A percentile compares a stretch with the other conserved stretches of the same genome.
These are phyloP conservation scores for Anguilla rostrata DNA, from an alignment of 2,113 vertebrate genomes.

Conservation along the genomic window DNA sequence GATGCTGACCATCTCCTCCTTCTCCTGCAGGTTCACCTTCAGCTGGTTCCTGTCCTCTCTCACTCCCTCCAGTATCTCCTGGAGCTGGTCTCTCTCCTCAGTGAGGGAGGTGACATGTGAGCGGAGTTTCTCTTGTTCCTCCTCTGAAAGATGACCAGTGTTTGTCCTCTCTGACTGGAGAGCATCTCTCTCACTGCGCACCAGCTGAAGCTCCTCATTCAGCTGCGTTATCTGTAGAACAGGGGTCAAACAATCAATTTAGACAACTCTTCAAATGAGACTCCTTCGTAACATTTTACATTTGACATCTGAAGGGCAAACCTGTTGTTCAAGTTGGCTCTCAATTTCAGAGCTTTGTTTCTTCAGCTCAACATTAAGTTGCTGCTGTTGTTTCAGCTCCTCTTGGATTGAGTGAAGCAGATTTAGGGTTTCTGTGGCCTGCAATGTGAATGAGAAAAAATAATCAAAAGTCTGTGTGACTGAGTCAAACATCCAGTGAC, in stretches of 20 bases:
- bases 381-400: background rate
- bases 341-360: background rate
- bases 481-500: no score
- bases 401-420: background rate
- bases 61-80: conserved; percentile 30
- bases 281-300: background rate
- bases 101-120: conserved; percentile 34
- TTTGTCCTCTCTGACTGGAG: conserved; percentile 21
- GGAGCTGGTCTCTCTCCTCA: conserved; percentile 45
- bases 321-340: background rate
- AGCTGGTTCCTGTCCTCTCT: background rate
- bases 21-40: background rate
- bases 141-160: background rate
- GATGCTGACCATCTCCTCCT: background rate
- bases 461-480: no score
- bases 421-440: background rate
- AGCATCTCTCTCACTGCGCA: conserved; percentile 36
- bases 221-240: conserved; percentile 41
- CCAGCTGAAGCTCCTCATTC: conserved; percentile 32
- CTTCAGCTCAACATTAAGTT: background rate
- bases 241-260: background rate
- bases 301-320: background rate
- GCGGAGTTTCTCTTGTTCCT: conserved; percentile 28
- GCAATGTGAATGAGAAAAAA: background rate
- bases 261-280: background rate